Evolutionary conservation across 2,888 invertebrate genomes (phyloP).

Genomic region (Eutolmus rufibarbis): DNA sequence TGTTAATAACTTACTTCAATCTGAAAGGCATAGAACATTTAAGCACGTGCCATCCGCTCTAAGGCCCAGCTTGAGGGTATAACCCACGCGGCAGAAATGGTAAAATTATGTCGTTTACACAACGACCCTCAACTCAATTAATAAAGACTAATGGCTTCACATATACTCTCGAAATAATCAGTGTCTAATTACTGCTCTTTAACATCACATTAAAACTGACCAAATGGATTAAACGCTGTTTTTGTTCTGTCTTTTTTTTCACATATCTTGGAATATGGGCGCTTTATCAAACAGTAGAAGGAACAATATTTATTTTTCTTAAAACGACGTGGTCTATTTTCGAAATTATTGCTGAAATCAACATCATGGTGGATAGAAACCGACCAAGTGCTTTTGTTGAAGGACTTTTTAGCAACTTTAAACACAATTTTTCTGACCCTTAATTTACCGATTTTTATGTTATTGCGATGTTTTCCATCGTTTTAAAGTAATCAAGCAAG

Average conservation of each 20-base stretch:
- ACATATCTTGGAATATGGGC: too few relatives aligned
- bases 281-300: background rate
- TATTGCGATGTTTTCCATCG: background rate
- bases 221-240: background rate
- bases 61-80: background rate
- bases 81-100: background rate
- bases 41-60: background rate
- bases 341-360: background rate
- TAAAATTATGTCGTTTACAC: background rate
- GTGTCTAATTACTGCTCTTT: background rate
- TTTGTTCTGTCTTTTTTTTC: background rate
- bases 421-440: background rate
- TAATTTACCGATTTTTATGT: background rate
- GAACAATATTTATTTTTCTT: background rate
- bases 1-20: background rate
- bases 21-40: background rate
- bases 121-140: background rate
- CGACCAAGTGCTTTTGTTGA: background rate
- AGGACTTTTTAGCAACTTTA: background rate
- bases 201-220: background rate
- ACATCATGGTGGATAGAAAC: background rate
- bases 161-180: background rate
- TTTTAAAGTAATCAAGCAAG: background rate
- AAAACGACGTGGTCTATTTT: background rate
- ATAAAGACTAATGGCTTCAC: background rate